Evolutionary conservation across 2,797 vertebrate species (phyloP), one percentile per base, ranked within the genome.

Genomic region (Gymnoscopelus microlampas): DNA sequence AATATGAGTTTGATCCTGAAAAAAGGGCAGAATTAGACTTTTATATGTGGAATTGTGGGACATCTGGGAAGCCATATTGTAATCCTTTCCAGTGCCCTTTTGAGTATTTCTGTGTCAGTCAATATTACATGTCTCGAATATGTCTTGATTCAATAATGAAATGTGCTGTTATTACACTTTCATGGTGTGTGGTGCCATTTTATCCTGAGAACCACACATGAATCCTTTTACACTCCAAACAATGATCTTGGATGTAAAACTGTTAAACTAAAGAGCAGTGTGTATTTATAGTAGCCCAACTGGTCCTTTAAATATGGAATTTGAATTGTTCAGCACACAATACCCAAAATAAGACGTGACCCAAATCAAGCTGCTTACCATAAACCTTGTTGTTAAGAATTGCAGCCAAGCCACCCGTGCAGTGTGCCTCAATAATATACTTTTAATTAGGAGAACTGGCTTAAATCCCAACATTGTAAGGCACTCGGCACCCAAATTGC

Each of bases 221-320:
- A 81, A 80, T 83, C 63, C 55, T 60, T 84, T 87, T 73, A 83
- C 29, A 9, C 66, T 62, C 48, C 2, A 78, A 85, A 85, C 70
- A 79, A 68, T 70, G 77, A 63, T 26, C 77, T 66, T 15, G 68
- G 73, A 61, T 73, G 47, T 68, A 64, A 73, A 78, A n/a, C n/a
- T 5, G 66, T 71, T 73, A 71, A 70, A 78, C 63, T 66, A 62
- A 63, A 79, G 35, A 66, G 59, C 23, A 67, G 66, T 85, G 82
- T 82, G 77, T 63, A 77, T 64, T 66, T 62, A 65, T 63, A 77
- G 77, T 61, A n/a, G 32, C 64, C 39, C 63, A 77, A 85, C 85
- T 76, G 78, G 77, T 76, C 59, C 69, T 63, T 81, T 78, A 81
- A 82, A 83, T 39, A 2, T 56, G 44, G 58, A 77, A 74, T n/a